These are phyloP conservation scores for Leptinotarsa texana DNA, from an alignment of 1,140 invertebrate genomes.

Conservation along the genomic window DNA sequence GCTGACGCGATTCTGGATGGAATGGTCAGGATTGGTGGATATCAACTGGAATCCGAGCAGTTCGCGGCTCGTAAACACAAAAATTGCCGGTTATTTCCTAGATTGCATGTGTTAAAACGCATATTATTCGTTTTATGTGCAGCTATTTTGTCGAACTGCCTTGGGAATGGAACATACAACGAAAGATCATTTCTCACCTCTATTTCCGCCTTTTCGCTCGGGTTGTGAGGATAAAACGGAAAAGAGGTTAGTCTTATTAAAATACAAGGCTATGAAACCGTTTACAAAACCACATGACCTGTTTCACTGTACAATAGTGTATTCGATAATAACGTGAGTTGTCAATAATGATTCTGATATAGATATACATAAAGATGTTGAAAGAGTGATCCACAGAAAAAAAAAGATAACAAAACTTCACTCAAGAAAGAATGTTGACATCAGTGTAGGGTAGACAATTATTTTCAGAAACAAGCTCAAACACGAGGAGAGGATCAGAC, in stretches of 20 bases:
- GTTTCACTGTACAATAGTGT: no score
- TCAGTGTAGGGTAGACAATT: no score
- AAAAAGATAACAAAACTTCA: no score
- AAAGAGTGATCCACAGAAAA: no score
- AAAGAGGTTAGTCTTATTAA: not conserved
- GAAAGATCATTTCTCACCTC: conserved; percentile 13
- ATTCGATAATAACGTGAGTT: no score
- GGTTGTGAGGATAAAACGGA: not conserved
- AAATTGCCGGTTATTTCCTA: conserved; percentile 48
- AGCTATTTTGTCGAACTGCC: conserved; percentile 32
- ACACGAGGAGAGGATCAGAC: no score
- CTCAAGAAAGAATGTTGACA: no score
- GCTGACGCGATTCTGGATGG: conserved; percentile 40
- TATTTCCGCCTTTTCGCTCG: not conserved
- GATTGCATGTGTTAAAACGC: conserved; percentile 43
- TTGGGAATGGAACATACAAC: conserved; percentile 12
- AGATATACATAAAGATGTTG: no score
- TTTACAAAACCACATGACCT: no score
- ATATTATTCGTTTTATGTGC: conserved; percentile 35
- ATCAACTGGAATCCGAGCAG: conserved; percentile 46
- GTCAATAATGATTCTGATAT: no score
- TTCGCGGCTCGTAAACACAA: conserved; percentile 50
- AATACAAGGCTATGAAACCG: not conserved
- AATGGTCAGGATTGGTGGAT: conserved; percentile 50
- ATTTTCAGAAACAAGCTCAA: no score